Percentiles rank a stretch among this genome's conserved stretches.
These are phyloP conservation scores for Tortrix viridana DNA, from an alignment of 2,888 invertebrate species.

Conservation along the genomic window DNA sequence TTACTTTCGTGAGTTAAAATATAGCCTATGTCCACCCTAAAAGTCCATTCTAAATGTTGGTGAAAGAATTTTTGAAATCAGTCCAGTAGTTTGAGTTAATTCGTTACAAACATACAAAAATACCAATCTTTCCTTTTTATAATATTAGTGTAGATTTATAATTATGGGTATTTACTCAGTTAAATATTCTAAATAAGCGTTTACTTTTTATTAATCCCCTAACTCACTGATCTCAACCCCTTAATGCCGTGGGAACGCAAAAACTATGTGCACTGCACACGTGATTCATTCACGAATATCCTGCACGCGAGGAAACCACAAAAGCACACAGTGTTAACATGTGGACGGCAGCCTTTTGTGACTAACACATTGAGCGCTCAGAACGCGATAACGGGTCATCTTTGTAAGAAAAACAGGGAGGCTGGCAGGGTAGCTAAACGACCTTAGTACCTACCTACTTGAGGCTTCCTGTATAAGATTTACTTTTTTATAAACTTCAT, in stretches of 20 bases:
- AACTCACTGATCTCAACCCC: constrained; percentile 53
- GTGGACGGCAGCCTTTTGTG: constrained; percentile 29
- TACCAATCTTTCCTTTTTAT: too few species aligned
- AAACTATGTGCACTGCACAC: constrained; percentile 63
- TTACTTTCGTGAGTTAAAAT: too few species aligned
- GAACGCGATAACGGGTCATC: too few species aligned
- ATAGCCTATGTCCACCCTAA: too few species aligned
- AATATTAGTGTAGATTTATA: too few species aligned
- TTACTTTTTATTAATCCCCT: background rate
- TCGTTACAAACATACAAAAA: too few species aligned
- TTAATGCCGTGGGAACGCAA: constrained; percentile 76
- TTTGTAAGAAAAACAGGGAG: too few species aligned
- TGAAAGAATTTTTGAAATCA: too few species aligned
- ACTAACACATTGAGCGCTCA: background rate
- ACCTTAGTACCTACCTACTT: background rate
- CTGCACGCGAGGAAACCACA: constrained; percentile 80
- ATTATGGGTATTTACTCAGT: too few species aligned
- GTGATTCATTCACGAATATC: constrained; percentile 78
- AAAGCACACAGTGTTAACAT: constrained; percentile 54
- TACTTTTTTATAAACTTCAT: background rate
- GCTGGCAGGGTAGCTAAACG: too few species aligned
- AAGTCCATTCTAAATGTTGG: too few species aligned
- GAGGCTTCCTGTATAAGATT: background rate
- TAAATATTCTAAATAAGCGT: background rate
- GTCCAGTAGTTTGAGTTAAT: too few species aligned